phyloP scores from a whole-genome alignment of 2,888 invertebrate genomes.

The Eumacrocentrus americanus region DNA sequence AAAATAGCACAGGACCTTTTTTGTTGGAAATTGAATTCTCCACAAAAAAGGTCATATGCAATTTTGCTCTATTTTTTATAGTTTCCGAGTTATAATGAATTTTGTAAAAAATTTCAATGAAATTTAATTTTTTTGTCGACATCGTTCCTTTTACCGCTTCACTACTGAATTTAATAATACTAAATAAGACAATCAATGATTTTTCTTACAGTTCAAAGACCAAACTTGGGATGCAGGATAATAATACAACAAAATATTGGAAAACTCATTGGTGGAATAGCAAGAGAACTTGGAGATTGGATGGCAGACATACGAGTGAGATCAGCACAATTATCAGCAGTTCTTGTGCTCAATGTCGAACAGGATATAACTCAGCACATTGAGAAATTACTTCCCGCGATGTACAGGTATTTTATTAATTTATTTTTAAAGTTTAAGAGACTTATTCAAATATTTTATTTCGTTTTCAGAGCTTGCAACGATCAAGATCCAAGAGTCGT shows the following conservation, averaged over 20 bases:
- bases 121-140: too few relatives aligned
- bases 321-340: slow-evolving; percentile 76
- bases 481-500: slow-evolving; percentile 72
- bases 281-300: slow-evolving; percentile 79
- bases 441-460: slow-evolving; percentile 22
- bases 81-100: too few relatives aligned
- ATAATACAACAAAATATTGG: slow-evolving; percentile 78
- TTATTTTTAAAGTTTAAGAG: too few relatives aligned
- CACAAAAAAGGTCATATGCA: too few relatives aligned
- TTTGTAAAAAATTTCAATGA: too few relatives aligned
- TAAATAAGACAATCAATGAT: too few relatives aligned
- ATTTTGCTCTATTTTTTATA: too few relatives aligned
- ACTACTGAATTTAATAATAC: too few relatives aligned
- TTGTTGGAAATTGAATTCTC: too few relatives aligned
- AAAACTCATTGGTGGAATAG: slow-evolving; percentile 75
- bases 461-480: slow-evolving; percentile 65
- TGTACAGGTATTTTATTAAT: slow-evolving; percentile 67
- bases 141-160: slow-evolving; percentile 9
- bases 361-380: slow-evolving; percentile 74
- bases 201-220: slow-evolving; percentile 69
- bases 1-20: too few relatives aligned
- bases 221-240: slow-evolving; percentile 84
- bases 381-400: slow-evolving; percentile 66
- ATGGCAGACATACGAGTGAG: slow-evolving; percentile 70
- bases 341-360: slow-evolving; percentile 76